Evolutionary conservation across 2,113 vertebrate species (phyloP), one percentile per base, ranked within the genome.

Genomic region (Phrynosoma blainvillii): DNA sequence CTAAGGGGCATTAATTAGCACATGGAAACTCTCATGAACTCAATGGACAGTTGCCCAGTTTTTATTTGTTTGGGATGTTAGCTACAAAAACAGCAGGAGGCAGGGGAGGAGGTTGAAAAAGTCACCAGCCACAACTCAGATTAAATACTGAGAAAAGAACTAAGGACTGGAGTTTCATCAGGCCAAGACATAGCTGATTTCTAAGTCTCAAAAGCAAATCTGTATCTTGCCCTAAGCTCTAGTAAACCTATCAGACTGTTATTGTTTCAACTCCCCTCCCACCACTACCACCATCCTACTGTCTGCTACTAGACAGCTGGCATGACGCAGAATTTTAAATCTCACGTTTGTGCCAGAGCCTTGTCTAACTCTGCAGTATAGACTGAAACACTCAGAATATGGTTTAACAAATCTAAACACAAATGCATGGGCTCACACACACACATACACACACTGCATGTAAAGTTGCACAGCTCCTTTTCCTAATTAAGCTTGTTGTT

Each of bases 271-370:
- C 62, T 82, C 75, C 18, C 78, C 89, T 16, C 47, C 52, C 68
- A 73, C 62, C 82, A 82, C 0, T 0, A 84, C 83, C 27, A 70
- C 79, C 88, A 89, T 20, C 79, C 85, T 47, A 83, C 90, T 84
- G 23, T 88, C 89, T 92, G 77, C 88, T 92, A 87, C 74, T 56
- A 94, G 91, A 96, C 95, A 97, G 95, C 95, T 97, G 96, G 94
- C 91, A 70, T 96, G 94, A 96, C 85, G 87, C 89, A 93, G 88
- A 89, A 93, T 94, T 88, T 90, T 94, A 93, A 96, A 95, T 93
- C 94, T 94, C 89, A 9, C 90, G 82, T 0, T 27, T 91, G 80
- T 82, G 93, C 92, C 93, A 94, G 90, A 73, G 88, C 85, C 85
- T 93, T 89, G 92, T 70, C 79, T 73, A 81, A 94, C 86, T 84